Evolutionary conservation across 1,140 invertebrate species (phyloP).

Genomic region (Phocides pigmalion): DNA sequence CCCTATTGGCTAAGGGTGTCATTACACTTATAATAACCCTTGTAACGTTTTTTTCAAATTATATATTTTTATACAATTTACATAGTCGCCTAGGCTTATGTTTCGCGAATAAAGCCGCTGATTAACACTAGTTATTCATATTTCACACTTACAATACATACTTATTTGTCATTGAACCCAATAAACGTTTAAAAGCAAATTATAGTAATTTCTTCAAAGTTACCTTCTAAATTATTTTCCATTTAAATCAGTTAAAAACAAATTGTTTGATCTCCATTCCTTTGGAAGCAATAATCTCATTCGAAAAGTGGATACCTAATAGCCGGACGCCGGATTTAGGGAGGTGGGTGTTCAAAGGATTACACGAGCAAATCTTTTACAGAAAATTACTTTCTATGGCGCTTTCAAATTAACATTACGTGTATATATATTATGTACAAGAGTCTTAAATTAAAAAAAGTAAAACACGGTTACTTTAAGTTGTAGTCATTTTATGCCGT

Average conservation of each 20-base stretch:
- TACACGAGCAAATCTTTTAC: conserved; percentile 25
- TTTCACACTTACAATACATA: neutral
- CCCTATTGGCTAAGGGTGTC: too few relatives aligned
- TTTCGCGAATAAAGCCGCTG: too few relatives aligned
- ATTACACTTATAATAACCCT: too few relatives aligned
- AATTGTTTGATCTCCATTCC: conserved; percentile 21
- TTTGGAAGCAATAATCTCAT: conserved; percentile 28
- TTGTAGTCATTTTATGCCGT: too few relatives aligned
- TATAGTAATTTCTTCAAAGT: neutral
- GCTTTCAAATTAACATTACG: conserved; percentile 10
- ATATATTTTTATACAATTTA: too few relatives aligned
- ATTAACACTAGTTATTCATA: too few relatives aligned
- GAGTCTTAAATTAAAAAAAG: too few relatives aligned
- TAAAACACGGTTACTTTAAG: too few relatives aligned
- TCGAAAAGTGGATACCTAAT: conserved; percentile 11
- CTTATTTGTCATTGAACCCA: neutral
- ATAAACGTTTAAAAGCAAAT: neutral
- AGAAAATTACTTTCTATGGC: conserved; percentile 26
- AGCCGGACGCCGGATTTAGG: conserved; percentile 7
- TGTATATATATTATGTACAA: too few relatives aligned
- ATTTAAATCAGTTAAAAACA: conserved; percentile 3
- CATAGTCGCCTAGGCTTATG: too few relatives aligned
- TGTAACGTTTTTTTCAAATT: too few relatives aligned
- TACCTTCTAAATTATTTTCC: conserved; percentile 1
- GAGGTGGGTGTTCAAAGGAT: conserved; percentile 36